These are phyloP conservation scores for Brenthis daphne DNA, from an alignment of 2,888 invertebrate species.

Conservation along the genomic window DNA sequence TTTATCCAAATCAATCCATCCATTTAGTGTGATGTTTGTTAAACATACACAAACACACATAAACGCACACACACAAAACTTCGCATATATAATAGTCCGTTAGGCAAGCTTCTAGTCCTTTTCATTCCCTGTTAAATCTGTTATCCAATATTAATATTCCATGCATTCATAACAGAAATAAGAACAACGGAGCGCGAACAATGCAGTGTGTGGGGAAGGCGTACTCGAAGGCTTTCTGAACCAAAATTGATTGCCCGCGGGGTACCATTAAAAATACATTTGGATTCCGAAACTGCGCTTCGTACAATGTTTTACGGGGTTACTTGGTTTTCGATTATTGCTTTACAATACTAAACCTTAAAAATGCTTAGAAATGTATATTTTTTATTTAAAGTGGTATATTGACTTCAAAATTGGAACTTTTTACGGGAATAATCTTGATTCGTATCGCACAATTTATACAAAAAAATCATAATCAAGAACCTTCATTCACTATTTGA, in stretches of 20 bases:
- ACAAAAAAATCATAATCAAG: too few relatives aligned
- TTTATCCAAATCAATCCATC: too few relatives aligned
- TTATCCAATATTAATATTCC: slow-evolving; percentile 34
- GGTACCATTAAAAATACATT: slow-evolving; percentile 64
- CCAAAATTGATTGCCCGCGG: slow-evolving; percentile 57
- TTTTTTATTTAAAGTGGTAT: neutral
- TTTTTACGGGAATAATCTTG: too few relatives aligned
- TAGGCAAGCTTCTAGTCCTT: neutral
- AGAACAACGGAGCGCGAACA: slow-evolving; percentile 37
- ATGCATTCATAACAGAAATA: slow-evolving; percentile 36
- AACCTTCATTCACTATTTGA: too few relatives aligned
- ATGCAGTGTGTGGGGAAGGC: slow-evolving; percentile 36
- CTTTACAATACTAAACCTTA: slow-evolving; percentile 30
- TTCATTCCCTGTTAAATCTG: slow-evolving; percentile 22
- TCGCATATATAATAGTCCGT: neutral
- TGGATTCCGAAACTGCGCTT: slow-evolving; percentile 46
- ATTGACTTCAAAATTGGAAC: too few relatives aligned
- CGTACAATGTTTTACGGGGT: slow-evolving; percentile 43
- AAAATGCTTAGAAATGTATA: slow-evolving; percentile 1
- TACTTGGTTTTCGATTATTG: slow-evolving; percentile 37
- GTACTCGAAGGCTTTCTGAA: slow-evolving; percentile 45
- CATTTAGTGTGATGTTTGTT: too few relatives aligned
- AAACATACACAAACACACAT: too few relatives aligned
- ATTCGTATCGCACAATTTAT: too few relatives aligned
- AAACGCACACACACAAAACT: too few relatives aligned